phyloP scores from a whole-genome alignment of 2,888 invertebrate genomes.

The Chrysomela aeneicollis region DNA sequence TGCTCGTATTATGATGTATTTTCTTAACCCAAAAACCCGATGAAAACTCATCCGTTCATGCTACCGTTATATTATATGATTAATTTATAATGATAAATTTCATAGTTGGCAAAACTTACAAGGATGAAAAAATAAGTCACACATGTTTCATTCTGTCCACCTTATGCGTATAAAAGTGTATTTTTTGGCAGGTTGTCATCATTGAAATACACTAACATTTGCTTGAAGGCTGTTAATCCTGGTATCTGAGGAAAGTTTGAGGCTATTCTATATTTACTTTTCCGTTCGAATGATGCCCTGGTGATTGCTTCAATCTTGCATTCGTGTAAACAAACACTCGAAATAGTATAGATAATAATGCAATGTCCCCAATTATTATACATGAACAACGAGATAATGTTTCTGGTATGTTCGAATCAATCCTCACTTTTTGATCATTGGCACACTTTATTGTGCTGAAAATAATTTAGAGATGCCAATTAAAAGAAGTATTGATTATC shows the following conservation, averaged over 20 bases:
- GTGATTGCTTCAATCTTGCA: conserved; percentile 25
- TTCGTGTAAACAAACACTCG: conserved; percentile 27
- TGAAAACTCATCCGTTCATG: too few relatives aligned
- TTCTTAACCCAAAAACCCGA: too few relatives aligned
- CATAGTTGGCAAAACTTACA: conserved; percentile 29
- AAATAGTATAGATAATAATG: not conserved
- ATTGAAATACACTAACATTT: conserved; percentile 54
- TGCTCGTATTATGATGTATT: too few relatives aligned
- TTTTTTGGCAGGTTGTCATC: conserved; percentile 53
- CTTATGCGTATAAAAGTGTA: conserved; percentile 48
- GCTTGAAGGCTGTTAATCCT: conserved; percentile 52
- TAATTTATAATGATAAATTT: conserved; percentile 33
- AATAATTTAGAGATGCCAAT: too few relatives aligned
- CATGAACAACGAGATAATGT: too few relatives aligned
- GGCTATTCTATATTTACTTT: conserved; percentile 48
- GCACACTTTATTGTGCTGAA: too few relatives aligned
- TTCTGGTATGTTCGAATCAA: too few relatives aligned
- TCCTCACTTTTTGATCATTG: too few relatives aligned
- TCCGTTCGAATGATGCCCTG: conserved; percentile 32
- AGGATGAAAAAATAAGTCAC: conserved; percentile 37
- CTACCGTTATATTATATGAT: conserved; percentile 22
- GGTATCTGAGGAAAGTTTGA: conserved; percentile 49
- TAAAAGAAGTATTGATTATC: too few relatives aligned
- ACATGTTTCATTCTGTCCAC: conserved; percentile 45
- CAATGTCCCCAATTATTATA: not conserved